Evolutionary conservation across 1,140 invertebrate genomes (phyloP).

Genomic region (Psilanteris sp.): DNA sequence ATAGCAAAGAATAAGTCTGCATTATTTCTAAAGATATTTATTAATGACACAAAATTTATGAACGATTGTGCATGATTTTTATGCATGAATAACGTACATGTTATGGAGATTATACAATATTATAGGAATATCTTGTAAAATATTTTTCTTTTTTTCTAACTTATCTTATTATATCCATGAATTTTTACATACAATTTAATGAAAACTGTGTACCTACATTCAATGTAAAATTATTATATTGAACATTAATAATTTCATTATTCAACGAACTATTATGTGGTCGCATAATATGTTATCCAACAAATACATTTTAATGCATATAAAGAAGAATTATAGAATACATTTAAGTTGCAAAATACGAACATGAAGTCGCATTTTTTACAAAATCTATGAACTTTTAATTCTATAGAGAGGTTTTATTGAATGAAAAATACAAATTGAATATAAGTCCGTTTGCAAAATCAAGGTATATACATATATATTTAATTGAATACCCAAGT

Average conservation of each 20-base stretch:
- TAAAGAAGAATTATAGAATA: slow-evolving; percentile 18
- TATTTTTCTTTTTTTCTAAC: slow-evolving; percentile 39
- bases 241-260: slow-evolving; percentile 32
- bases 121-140: slow-evolving; percentile 41
- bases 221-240: slow-evolving; percentile 26
- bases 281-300: slow-evolving; percentile 14
- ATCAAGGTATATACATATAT: too few species aligned
- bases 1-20: slow-evolving; percentile 29
- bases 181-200: slow-evolving; percentile 18
- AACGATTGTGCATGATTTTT: slow-evolving; percentile 36
- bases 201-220: slow-evolving; percentile 17
- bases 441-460: too few species aligned
- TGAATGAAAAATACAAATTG: too few species aligned
- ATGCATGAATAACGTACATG: slow-evolving; percentile 32
- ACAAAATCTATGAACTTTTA: slow-evolving; percentile 25
- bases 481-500: too few species aligned
- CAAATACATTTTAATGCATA: slow-evolving; percentile 20
- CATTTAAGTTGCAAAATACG: slow-evolving; percentile 25
- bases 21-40: slow-evolving; percentile 38
- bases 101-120: slow-evolving; percentile 45
- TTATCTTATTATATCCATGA: slow-evolving; percentile 16
- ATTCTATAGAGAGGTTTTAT: too few species aligned
- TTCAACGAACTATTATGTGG: slow-evolving; percentile 23
- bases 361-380: slow-evolving; percentile 8
- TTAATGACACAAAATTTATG: slow-evolving; percentile 42